Base-by-base conservation (phyloP, 1,140 invertebrate genomes). In the Agrilus planipennis region DNA sequence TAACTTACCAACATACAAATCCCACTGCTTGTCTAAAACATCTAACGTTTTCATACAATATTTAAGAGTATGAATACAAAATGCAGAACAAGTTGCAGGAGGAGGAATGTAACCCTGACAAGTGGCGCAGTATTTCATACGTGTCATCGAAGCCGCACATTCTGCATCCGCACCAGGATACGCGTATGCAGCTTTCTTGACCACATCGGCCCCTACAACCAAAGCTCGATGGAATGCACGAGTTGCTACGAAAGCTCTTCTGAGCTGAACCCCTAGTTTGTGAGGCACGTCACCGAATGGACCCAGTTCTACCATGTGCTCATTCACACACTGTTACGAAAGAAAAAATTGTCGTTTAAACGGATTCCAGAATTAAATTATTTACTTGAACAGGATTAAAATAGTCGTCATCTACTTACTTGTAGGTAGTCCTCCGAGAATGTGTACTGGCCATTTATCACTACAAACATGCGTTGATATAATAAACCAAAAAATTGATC, bases 391-490 rank as follows among this genome's bases (percentile, higher is more conserved):
- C n/a, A n/a, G n/a, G n/a, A n/a, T n/a, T n/a, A n/a, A n/a, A n/a
- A n/a, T 19, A 19, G 75, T 73, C 46, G n/a, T n/a, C n/a, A n/a
- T n/a, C n/a, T n/a, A n/a, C n/a, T n/a, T n/a, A n/a, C n/a, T 90
- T 62, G 47, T 50, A 75, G 71, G 75, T 66, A 91, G 72, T 81
- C 84, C 28, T 84, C 79, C 60, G 89, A 80, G 55, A 95, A 92
- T 29, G 70, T 70, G 57, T 94, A 93, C 58, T 92, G 88, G 3
- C 77, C 72, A 63, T 97, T 96, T 42, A 96, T 68, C 17, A 96
- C 89, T 0, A 78, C 83, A 65, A 97, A 97, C 90, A 98, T 96
- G 60, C 88, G 89, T 62, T 92, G 83, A 58, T 96, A 92, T 0
- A 97, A 75, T 3, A 79, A 83, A 35, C 76, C 80, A 68, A 97